A percentile compares a stretch with the other conserved stretches of the same genome.
Evolutionary conservation across 2,113 vertebrate species (phyloP).

Genomic region (Buteo buteo): DNA sequence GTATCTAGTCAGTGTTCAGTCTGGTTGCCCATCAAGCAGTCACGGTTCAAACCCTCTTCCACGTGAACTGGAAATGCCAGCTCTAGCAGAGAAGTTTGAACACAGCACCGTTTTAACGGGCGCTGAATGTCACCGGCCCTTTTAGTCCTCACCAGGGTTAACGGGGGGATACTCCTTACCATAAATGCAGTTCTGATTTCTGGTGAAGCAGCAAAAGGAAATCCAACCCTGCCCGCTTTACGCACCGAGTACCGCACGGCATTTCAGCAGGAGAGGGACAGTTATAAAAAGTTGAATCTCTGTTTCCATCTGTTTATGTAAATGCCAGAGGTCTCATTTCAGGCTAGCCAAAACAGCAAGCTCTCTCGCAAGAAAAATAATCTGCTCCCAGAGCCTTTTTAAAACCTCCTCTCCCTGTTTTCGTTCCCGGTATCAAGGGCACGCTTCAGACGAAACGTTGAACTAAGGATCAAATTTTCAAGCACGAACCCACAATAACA

Average conservation of each 20-base stretch:
- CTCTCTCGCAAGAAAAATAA: neutral
- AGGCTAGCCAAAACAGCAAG: neutral
- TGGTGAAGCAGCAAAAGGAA: neutral
- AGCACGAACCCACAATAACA: neutral
- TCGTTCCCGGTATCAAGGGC: neutral
- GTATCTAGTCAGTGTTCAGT: too few relatives aligned
- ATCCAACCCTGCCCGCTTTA: neutral
- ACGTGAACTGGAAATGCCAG: neutral
- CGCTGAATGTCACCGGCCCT: neutral
- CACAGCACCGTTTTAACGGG: neutral
- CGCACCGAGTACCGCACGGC: rapidly evolving
- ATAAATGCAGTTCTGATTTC: neutral
- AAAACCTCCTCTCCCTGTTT: neutral
- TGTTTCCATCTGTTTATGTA: neutral
- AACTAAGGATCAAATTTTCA: neutral
- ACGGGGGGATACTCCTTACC: neutral
- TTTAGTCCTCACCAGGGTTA: neutral
- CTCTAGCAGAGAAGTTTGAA: neutral
- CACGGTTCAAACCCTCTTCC: neutral
- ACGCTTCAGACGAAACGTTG: neutral
- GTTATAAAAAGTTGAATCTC: neutral
- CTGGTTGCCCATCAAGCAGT: rapidly evolving
- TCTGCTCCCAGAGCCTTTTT: neutral
- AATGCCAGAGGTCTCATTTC: neutral
- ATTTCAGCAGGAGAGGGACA: neutral